Evolutionary conservation across 2,113 vertebrate species (phyloP).

Genomic region (Cepphus grylle): DNA sequence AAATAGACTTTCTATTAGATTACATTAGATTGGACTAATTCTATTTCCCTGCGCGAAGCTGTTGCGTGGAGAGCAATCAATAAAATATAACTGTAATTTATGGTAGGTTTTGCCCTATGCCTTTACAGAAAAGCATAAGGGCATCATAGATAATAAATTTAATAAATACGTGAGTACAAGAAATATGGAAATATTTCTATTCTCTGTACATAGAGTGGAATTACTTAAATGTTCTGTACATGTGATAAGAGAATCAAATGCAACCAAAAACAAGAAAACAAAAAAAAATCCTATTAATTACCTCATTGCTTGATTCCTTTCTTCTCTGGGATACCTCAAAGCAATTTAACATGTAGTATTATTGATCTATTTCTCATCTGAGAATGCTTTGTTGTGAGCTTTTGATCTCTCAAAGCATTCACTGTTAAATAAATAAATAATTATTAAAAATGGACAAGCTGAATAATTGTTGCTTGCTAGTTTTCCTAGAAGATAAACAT

Average conservation of each 20-base stretch:
- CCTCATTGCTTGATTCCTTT: not conserved
- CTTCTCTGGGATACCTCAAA: not conserved
- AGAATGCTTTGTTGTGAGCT: not conserved
- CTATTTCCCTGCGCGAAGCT: not conserved
- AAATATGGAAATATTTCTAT: not conserved
- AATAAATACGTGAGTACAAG: not conserved
- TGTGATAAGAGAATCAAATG: not conserved
- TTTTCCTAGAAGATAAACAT: slow-evolving; percentile 63
- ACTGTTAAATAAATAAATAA: not conserved
- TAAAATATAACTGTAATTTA: slow-evolving; percentile 22
- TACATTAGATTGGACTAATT: not conserved
- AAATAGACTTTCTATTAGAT: not conserved
- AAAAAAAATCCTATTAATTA: not conserved
- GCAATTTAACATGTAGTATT: not conserved
- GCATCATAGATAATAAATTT: not conserved
- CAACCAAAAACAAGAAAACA: not conserved
- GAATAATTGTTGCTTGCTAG: slow-evolving; percentile 56
- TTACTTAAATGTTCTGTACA: not conserved
- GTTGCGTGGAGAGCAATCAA: not conserved
- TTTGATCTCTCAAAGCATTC: slow-evolving; percentile 1
- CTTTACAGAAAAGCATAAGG: not conserved
- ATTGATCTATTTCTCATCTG: slow-evolving; percentile 31
- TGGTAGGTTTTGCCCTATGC: not conserved
- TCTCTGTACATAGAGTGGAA: not conserved
- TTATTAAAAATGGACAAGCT: slow-evolving; percentile 8